phyloP scores from a whole-genome alignment of 2,113 vertebrate genomes.

The Dermatemys mawii region DNA sequence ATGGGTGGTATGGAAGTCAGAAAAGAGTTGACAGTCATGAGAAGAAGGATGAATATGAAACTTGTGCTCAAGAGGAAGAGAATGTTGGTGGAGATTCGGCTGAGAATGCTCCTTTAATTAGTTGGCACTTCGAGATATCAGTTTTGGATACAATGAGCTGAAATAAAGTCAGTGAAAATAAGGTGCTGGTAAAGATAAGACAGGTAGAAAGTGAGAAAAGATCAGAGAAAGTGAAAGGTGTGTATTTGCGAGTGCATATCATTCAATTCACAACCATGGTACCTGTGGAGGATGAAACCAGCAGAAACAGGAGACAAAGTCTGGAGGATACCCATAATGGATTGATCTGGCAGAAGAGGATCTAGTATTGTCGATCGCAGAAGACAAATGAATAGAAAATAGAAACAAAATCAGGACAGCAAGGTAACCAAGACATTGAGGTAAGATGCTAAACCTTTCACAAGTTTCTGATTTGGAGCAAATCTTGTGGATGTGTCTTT shows the following conservation, averaged over 20 bases:
- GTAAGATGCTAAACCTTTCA: background rate
- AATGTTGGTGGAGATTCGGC: background rate
- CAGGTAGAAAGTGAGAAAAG: background rate
- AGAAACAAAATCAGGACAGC: background rate
- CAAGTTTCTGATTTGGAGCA: rapidly evolving
- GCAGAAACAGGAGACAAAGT: background rate
- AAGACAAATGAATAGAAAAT: background rate
- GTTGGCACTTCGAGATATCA: background rate
- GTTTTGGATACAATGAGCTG: background rate
- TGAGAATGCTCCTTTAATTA: background rate
- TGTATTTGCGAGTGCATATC: background rate
- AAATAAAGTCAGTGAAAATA: background rate
- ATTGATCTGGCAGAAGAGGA: background rate
- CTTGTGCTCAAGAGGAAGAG: background rate
- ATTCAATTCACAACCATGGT: background rate
- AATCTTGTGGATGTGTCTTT: background rate
- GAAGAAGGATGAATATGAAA: background rate
- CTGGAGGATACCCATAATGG: background rate
- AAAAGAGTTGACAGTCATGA: background rate
- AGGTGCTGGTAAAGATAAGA: background rate
- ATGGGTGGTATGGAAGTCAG: background rate
- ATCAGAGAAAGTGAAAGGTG: background rate
- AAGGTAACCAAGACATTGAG: background rate
- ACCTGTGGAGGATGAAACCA: background rate
- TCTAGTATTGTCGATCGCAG: rapidly evolving